Evolutionary conservation across 2,888 invertebrate species (phyloP).

Genomic region (Pseudoips prasinana): DNA sequence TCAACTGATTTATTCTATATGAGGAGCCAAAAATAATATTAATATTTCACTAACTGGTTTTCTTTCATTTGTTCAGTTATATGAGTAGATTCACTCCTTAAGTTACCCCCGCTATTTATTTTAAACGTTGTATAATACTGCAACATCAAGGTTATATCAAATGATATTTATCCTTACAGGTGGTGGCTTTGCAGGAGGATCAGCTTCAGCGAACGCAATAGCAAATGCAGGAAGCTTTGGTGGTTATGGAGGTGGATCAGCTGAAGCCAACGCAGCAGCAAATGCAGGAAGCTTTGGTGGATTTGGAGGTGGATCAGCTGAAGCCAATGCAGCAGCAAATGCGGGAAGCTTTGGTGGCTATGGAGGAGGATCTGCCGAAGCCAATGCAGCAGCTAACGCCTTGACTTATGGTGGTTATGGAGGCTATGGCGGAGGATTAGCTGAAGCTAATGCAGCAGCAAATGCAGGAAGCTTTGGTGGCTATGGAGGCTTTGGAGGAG

Average conservation of each 20-base stretch:
- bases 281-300: conserved; percentile 4
- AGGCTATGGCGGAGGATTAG: conserved; percentile 1
- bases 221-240: conserved; percentile 1
- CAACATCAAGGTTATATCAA: too few relatives aligned
- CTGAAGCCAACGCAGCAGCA: conserved; percentile 5
- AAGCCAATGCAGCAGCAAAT: conserved; percentile 4
- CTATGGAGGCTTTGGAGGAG: conserved; percentile 1
- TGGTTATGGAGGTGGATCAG: background rate
- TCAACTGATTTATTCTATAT: too few relatives aligned
- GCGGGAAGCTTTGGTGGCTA: conserved; percentile 1
- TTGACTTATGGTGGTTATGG: conserved; percentile 4
- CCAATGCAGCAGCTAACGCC: conserved; percentile 3
- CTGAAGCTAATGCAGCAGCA: conserved; percentile 6
- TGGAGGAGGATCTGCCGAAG: conserved; percentile 1
- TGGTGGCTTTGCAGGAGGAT: conserved; percentile 5
- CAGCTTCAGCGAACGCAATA: conserved; percentile 5
- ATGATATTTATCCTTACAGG: too few relatives aligned
- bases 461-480: conserved; percentile 3
- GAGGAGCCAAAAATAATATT: too few relatives aligned
- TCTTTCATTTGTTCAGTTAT: too few relatives aligned
- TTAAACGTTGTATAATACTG: too few relatives aligned
- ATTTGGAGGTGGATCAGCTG: conserved; percentile 9
- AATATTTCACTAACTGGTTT: too few relatives aligned
- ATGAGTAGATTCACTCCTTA: too few relatives aligned
- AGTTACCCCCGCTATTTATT: too few relatives aligned